These are phyloP conservation scores for Brienomyrus brachyistius DNA, from an alignment of 2,113 vertebrate species.

Conservation along the genomic window DNA sequence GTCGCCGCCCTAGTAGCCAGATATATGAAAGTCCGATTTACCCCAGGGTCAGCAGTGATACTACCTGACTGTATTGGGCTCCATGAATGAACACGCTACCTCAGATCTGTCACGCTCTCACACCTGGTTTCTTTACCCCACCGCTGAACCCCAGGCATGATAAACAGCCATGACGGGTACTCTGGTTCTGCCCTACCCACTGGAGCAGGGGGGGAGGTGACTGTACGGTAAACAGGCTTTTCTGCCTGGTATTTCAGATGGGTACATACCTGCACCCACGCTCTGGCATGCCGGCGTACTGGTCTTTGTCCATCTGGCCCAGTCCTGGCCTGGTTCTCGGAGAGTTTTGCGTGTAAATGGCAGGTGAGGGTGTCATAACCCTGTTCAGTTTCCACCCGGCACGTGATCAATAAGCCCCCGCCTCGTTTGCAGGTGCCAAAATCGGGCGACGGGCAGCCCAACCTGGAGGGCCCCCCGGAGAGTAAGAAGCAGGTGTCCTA, in stretches of 20 bases:
- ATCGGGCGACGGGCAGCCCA: conserved; percentile 62
- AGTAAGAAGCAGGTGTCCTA: conserved; percentile 85
- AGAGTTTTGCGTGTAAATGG: not conserved
- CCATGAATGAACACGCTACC: not conserved
- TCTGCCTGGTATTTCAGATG: not conserved
- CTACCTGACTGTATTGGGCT: not conserved
- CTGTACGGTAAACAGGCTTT: not conserved
- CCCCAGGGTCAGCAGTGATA: not conserved
- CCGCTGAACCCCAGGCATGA: not conserved
- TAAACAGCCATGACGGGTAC: not conserved
- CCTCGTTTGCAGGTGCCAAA: conserved; percentile 77
- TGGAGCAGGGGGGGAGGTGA: not conserved
- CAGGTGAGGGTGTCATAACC: not conserved
- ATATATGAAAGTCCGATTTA: not conserved
- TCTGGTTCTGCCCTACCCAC: not conserved
- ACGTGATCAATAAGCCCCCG: not conserved
- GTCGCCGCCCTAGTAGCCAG: not conserved
- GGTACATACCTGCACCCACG: not conserved
- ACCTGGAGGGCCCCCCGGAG: conserved; percentile 67
- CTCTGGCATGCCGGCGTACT: not conserved
- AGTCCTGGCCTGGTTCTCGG: not conserved
- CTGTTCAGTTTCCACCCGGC: not conserved
- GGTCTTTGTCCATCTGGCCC: not conserved
- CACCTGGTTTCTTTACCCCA: not conserved
- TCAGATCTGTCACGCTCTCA: not conserved